Percentiles rank a stretch among this genome's conserved stretches.
Conservation (phyloP, 2,888 invertebrate species). For the Rotaria macrura region DNA sequence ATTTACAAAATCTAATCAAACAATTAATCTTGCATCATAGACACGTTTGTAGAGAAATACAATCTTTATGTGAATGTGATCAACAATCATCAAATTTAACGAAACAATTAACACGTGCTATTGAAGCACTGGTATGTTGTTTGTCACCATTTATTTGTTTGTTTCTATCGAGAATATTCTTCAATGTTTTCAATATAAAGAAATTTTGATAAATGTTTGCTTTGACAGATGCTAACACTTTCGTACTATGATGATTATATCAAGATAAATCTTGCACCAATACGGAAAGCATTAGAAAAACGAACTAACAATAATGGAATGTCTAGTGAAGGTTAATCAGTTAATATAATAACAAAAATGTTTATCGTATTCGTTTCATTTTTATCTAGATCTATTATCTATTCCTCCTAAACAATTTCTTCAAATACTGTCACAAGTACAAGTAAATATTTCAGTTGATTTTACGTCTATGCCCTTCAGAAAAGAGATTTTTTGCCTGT, state of each 20-base stretch:
- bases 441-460: background rate
- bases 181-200: too few species aligned
- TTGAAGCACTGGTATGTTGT: background rate
- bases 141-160: too few species aligned
- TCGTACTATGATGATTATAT: background rate
- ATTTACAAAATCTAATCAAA: background rate
- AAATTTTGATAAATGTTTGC: too few species aligned
- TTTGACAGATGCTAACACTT: background rate
- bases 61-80: background rate
- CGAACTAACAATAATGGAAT: background rate
- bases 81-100: background rate
- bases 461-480: too few species aligned
- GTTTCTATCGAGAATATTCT: too few species aligned
- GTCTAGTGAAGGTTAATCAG: background rate
- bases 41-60: background rate
- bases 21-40: background rate
- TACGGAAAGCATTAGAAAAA: constrained; percentile 7
- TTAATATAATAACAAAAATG: background rate
- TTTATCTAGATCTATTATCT: background rate
- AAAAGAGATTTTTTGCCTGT: background rate
- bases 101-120: background rate
- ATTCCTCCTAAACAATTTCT: constrained; percentile 4
- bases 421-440: constrained; percentile 8
- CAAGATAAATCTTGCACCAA: background rate
- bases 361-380: background rate